Conservation (phyloP, 1,140 invertebrate species). For the Aleiodes sp. region DNA sequence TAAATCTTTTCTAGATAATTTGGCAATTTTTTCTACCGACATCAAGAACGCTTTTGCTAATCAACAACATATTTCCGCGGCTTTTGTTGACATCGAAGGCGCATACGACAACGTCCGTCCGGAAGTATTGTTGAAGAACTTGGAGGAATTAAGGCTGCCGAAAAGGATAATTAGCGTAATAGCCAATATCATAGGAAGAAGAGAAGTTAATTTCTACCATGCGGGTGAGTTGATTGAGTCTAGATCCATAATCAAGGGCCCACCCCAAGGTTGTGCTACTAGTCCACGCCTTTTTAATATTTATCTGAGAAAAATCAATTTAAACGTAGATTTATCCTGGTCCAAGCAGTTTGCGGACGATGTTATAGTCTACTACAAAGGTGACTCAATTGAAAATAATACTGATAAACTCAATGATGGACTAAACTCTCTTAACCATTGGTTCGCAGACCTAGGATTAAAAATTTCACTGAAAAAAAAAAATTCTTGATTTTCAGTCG, state of each 20-base stretch:
- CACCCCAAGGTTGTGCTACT: background rate
- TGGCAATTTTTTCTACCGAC: background rate
- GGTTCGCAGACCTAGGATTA: background rate
- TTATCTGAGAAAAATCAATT: background rate
- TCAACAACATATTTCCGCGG: background rate
- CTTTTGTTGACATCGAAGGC: background rate
- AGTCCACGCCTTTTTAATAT: background rate
- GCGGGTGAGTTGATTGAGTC: background rate
- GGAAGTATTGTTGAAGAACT: background rate
- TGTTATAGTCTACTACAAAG: too few relatives aligned
- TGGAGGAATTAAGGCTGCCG: background rate
- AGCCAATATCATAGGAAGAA: background rate
- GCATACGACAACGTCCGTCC: background rate
- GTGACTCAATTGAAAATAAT: background rate
- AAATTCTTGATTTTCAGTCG: slow-evolving; percentile 26
- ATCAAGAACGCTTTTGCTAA: background rate
- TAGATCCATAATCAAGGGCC: background rate
- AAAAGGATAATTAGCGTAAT: background rate
- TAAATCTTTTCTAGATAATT: background rate
- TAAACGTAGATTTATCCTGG: too few relatives aligned
- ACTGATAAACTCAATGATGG: background rate
- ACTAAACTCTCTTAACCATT: background rate
- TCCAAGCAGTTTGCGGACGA: too few relatives aligned
- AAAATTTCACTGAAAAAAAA: slow-evolving; percentile 16
- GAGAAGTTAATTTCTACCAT: background rate